Evolutionary conservation across 2,888 invertebrate genomes (phyloP), one percentile per base, ranked within the genome.

Genomic region (Drosophila anceps): DNA sequence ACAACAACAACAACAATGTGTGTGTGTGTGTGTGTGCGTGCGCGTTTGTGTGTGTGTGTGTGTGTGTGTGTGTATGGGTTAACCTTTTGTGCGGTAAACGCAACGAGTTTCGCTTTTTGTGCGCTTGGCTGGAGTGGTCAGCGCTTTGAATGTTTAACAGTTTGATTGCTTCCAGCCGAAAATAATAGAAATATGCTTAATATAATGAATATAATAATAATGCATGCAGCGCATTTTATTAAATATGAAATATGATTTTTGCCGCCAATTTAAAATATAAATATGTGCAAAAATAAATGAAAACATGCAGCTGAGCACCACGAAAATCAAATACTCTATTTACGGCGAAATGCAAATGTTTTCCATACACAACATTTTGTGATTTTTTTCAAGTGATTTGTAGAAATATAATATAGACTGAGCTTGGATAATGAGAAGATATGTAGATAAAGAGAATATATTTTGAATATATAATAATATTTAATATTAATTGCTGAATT

Each of bases 221-320:
- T 82, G 84, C 78, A 76, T 76, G 75, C 70, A 76, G 73, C 65
- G 84, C 84, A 84, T 84, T 84, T 86, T 84, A 86, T 86, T 84
- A 84, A 84, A 86, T 70, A 84, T 82, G 80, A 86, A 86, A 86
- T 86, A 81, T 73, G 81, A 81, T 79, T 84, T 81, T 75, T 59
- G 71, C 55, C 54, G 68, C 75, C 84, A 77, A 79, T 71, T 72
- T 67, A 63, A 75, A 74, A 70, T 76, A 70, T 75, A 72, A 77
- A 62, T 55, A 73, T 65, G 69, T 65, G 72, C 61, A 62, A 12
- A 64, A 67, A 55, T 29, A 57, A 51, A 20, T 9, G 33, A 1
- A 53, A 35, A 31, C 48, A 31, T 3, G 31, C 48, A 6, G 24
- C 44, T 10, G 29, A 18, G 9, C 7, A 31, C 1, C 24, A 20